Conservation (phyloP, 2,888 invertebrate species). For the Meteorus colon region DNA sequence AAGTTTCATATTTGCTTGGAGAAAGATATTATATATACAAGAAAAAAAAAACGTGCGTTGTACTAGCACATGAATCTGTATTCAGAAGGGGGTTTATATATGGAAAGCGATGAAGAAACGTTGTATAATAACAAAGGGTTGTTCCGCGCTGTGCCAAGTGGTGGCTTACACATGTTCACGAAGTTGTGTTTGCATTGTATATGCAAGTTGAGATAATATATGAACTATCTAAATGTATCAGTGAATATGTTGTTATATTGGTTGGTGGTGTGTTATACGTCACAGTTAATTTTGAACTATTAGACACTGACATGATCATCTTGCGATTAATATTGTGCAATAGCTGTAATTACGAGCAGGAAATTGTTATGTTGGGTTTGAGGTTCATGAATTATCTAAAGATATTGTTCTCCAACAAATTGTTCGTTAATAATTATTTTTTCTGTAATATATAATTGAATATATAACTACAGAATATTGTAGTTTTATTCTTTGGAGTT, state of each 20-base stretch:
- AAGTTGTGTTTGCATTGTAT: constrained; percentile 10
- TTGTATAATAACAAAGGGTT: constrained; percentile 12
- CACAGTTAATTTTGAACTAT: background rate
- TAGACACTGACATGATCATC: background rate
- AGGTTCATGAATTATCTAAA: too few species aligned
- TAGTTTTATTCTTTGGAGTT: too few species aligned
- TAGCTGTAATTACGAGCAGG: too few species aligned
- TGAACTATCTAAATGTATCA: background rate
- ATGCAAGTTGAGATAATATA: background rate
- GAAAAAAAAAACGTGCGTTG: background rate
- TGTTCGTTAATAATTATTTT: too few species aligned
- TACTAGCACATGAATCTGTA: background rate
- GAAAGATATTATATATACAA: background rate
- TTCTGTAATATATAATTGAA: too few species aligned
- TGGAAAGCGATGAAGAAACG: background rate
- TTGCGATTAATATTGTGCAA: too few species aligned
- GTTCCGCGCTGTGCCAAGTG: background rate
- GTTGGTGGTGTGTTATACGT: constrained; percentile 1
- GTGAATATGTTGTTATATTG: background rate
- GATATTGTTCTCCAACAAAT: too few species aligned
- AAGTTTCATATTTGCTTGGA: background rate
- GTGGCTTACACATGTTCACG: background rate
- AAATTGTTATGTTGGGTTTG: too few species aligned
- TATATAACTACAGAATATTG: too few species aligned
- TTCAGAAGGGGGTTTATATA: background rate